These are phyloP conservation scores for Bimastos eiseni DNA, from an alignment of 2,888 invertebrate species.

Conservation along the genomic window DNA sequence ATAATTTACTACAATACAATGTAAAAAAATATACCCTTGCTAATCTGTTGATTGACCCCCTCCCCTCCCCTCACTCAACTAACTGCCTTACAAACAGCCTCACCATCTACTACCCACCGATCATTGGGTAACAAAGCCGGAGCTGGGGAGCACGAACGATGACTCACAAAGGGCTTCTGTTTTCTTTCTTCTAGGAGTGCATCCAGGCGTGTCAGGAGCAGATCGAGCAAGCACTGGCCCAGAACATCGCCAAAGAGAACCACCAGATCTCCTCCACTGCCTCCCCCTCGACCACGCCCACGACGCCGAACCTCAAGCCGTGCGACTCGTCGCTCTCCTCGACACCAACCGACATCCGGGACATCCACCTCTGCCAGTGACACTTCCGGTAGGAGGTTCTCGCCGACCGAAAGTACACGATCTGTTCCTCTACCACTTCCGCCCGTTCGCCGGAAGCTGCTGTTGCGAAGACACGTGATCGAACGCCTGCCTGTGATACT, in stretches of 20 bases:
- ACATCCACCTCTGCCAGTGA: conserved; percentile 68
- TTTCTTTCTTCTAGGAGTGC: conserved; percentile 51
- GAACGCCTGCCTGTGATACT: conserved; percentile 2
- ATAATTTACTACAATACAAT: too few species aligned
- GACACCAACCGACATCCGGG: conserved; percentile 83
- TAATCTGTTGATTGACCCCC: too few species aligned
- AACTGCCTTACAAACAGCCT: too few species aligned
- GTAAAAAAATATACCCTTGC: too few species aligned
- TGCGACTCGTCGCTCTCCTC: conserved; percentile 64
- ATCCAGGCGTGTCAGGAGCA: conserved; percentile 59
- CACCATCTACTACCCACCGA: too few species aligned
- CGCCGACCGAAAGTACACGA: neutral
- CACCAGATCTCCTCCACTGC: neutral
- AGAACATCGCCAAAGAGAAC: conserved; percentile 50
- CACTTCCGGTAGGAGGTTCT: neutral
- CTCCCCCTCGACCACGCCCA: conserved; percentile 29
- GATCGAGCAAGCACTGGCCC: conserved; percentile 56
- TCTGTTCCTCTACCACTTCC: neutral
- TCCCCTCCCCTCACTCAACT: too few species aligned
- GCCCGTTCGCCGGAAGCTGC: neutral
- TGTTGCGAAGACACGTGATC: neutral
- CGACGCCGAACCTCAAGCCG: conserved; percentile 39
- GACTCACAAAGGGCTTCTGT: neutral
- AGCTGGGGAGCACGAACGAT: neutral
- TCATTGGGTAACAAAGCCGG: neutral